A percentile compares a stretch with the other conserved stretches of the same genome.
Conservation (phyloP, 23 tunicate genomes). For the Oikopleura dioica region DNA sequence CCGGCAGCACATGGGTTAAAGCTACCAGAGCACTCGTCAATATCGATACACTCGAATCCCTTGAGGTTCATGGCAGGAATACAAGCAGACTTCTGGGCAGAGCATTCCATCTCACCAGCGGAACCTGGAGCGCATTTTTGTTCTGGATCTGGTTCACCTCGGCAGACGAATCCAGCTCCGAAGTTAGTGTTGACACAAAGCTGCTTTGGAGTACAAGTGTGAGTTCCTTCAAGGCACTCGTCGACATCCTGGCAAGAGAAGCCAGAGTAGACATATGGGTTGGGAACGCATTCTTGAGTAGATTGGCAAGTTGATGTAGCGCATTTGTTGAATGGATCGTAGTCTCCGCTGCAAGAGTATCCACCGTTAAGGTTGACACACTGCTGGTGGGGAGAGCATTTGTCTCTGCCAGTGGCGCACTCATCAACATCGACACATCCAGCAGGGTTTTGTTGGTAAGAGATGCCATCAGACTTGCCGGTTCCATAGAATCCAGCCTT, state of each 20-base stretch:
- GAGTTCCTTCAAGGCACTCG: not conserved
- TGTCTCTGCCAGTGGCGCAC: not conserved
- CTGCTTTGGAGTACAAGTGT: not conserved
- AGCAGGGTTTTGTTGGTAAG: no score
- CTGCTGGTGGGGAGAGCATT: not conserved
- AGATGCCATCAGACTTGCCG: no score
- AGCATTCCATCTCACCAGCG: not conserved
- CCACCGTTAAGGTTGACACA: not conserved
- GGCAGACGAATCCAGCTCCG: not conserved
- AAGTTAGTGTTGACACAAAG: not conserved
- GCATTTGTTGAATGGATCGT: not conserved
- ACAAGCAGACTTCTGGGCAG: not conserved
- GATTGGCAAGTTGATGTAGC: not conserved
- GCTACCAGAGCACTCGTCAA: not conserved
- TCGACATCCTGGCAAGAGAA: not conserved
- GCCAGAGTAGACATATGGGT: not conserved
- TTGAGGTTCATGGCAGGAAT: not conserved
- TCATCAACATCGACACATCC: not conserved
- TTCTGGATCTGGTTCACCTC: not conserved
- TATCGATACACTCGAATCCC: not conserved
- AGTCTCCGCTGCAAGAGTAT: not conserved
- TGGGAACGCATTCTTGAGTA: not conserved
- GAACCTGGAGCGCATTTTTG: not conserved
- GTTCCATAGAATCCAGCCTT: not conserved
- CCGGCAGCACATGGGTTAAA: not conserved